phyloP scores from a whole-genome alignment of 2,797 vertebrate genomes.

The Brachymystax lenok region DNA sequence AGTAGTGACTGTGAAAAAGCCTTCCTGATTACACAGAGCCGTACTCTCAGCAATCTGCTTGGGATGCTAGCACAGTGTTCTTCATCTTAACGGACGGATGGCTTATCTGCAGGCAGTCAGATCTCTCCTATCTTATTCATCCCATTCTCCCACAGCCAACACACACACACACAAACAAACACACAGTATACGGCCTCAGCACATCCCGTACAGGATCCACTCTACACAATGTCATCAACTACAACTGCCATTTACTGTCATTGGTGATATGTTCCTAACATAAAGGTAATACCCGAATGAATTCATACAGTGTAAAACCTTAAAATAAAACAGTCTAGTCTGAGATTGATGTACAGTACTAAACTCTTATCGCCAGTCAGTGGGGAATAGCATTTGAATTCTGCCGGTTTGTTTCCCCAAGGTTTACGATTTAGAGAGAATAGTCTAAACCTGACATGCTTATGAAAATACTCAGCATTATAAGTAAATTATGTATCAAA shows the following conservation, averaged over 20 bases:
- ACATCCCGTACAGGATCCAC: slow-evolving; percentile 38
- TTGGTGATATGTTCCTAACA: not conserved
- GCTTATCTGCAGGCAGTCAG: slow-evolving; percentile 71
- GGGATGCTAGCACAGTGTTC: slow-evolving; percentile 29
- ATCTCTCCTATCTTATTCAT: slow-evolving; percentile 65
- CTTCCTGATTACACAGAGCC: not conserved
- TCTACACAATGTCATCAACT: slow-evolving; percentile 40
- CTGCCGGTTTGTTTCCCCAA: slow-evolving; percentile 35
- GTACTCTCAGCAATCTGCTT: not conserved
- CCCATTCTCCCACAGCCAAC: slow-evolving; percentile 62
- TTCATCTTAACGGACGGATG: slow-evolving; percentile 60
- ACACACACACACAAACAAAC: not conserved
- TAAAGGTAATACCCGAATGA: slow-evolving; percentile 32
- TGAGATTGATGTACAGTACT: not conserved
- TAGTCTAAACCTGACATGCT: slow-evolving; percentile 51
- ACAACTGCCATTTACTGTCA: slow-evolving; percentile 40
- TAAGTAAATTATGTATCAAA: slow-evolving; percentile 67
- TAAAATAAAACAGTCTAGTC: slow-evolving; percentile 18
- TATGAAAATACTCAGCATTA: slow-evolving; percentile 64
- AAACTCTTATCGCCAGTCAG: slow-evolving; percentile 26
- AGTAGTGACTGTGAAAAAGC: not conserved
- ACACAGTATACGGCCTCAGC: slow-evolving; percentile 34
- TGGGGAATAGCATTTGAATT: slow-evolving; percentile 37
- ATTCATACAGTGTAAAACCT: slow-evolving; percentile 38
- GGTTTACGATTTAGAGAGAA: slow-evolving; percentile 36